Percentiles rank a stretch among this genome's conserved stretches.
These are phyloP conservation scores for Rhombomys opimus DNA, from an alignment of 2,113 vertebrate species.

Conservation along the genomic window DNA sequence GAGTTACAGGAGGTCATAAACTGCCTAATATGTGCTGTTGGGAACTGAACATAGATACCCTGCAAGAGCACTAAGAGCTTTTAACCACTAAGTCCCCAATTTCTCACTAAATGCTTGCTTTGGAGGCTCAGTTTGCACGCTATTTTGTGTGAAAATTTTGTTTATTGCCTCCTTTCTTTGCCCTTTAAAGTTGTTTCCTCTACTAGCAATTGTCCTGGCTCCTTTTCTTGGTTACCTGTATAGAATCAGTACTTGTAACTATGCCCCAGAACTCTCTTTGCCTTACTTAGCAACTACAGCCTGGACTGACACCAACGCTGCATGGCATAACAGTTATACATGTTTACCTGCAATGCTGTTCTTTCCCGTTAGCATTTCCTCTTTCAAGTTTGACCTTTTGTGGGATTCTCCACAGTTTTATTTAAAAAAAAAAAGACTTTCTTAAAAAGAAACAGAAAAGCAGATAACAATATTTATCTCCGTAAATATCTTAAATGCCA, in stretches of 20 bases:
- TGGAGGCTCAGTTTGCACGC: background rate
- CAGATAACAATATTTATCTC: background rate
- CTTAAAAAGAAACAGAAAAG: background rate
- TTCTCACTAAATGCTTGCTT: background rate
- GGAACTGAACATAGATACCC: background rate
- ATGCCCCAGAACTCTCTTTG: background rate
- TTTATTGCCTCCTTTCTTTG: background rate
- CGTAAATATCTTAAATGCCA: background rate
- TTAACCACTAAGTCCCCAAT: background rate
- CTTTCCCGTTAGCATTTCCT: background rate
- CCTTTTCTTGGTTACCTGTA: background rate
- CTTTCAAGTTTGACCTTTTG: background rate
- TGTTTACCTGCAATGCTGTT: background rate
- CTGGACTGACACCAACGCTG: background rate
- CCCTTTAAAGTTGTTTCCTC: background rate
- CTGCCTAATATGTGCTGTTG: background rate
- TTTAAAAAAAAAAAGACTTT: background rate
- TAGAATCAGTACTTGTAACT: background rate
- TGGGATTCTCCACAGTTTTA: background rate
- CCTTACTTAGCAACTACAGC: background rate
- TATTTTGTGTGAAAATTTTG: conserved; percentile 9
- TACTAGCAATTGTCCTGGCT: background rate
- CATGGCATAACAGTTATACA: background rate
- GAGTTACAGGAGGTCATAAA: background rate
- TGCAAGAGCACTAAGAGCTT: background rate